Base-by-base conservation (phyloP, 2,113 vertebrate genomes). In the Sorex araneus region DNA sequence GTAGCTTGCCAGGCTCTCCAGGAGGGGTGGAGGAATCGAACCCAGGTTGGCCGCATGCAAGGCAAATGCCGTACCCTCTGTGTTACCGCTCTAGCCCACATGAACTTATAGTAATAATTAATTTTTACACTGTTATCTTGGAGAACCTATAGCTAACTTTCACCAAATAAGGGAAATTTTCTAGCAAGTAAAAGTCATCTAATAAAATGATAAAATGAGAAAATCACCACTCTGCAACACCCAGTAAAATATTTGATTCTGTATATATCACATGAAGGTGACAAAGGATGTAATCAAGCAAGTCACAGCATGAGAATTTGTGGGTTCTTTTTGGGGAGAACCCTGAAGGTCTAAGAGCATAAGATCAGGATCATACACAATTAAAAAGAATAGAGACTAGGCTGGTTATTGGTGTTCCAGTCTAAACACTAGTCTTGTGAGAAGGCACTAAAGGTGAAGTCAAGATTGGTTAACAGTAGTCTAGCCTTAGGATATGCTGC, bases 121-220 rank as follows among this genome's bases (percentile, higher is more conserved):
- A 40, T 40, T 66, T 64, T 45, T 70, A 36, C 64, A 87, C 34
- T n/a, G 9, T 30, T 83, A 10, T 40, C 82, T 67, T 66, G 27
- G 15, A 87, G 43, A 5, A 66, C 19, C 54, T 40, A 1, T 66
- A 73, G 30, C 70, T 95, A 32, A 90, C 66, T 90, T 9, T 28
- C 12, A 90, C 50, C 32, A 90, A 86, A 71, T 73, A 34, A 87
- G 4, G 40, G 23, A 80, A 34, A 18, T n/a, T 67, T 67, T 47
- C 75, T 78, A 21, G 70, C 28, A 69, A 77, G 77, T 40, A 47
- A 78, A 89, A 83, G 43, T 5, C 80, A 79, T 25, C 43, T 88
- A 79, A 77, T 70, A 45, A 89, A 89, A 81, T 64, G 69, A 36
- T 40, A 86, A 34, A 43, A 91, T 87, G 54, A 92, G 40, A 81